Conservation (phyloP, 2,113 vertebrate species). For the Delphinapterus leucas region DNA sequence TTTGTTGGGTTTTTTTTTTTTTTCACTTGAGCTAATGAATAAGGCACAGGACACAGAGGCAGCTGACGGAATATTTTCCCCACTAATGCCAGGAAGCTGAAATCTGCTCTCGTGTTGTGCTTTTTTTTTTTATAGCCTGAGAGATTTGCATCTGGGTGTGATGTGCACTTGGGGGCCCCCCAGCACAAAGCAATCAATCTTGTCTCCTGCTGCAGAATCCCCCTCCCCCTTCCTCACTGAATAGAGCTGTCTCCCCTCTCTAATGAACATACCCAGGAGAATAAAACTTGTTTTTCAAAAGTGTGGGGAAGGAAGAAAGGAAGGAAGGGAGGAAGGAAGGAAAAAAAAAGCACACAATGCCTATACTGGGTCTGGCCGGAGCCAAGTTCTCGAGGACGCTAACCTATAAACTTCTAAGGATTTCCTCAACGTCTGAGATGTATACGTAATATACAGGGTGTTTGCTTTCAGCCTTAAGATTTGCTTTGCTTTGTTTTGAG, state of each 20-base stretch:
- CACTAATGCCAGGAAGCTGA: neutral
- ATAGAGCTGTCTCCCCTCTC: constrained; percentile 34
- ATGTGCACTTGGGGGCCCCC: neutral
- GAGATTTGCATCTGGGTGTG: neutral
- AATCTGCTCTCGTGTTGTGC: neutral
- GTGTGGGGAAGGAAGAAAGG: neutral
- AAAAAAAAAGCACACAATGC: neutral
- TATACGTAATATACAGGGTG: neutral
- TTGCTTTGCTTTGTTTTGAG: constrained; percentile 20
- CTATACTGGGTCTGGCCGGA: neutral
- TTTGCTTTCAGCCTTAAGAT: neutral
- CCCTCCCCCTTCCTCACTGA: neutral
- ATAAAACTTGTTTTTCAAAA: constrained; percentile 66
- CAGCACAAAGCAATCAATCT: neutral
- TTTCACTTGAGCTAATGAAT: neutral
- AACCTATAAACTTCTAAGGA: neutral
- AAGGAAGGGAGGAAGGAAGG: neutral
- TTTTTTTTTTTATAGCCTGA: neutral
- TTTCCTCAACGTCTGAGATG: neutral
- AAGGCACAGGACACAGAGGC: neutral
- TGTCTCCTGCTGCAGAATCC: neutral
- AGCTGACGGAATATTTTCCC: neutral
- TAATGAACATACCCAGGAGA: constrained; percentile 54
- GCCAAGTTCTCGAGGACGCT: neutral
- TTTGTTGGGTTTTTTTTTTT: neutral